Evolutionary conservation across 2,797 vertebrate genomes (phyloP).

Genomic region (Thripadectes ignobilis): DNA sequence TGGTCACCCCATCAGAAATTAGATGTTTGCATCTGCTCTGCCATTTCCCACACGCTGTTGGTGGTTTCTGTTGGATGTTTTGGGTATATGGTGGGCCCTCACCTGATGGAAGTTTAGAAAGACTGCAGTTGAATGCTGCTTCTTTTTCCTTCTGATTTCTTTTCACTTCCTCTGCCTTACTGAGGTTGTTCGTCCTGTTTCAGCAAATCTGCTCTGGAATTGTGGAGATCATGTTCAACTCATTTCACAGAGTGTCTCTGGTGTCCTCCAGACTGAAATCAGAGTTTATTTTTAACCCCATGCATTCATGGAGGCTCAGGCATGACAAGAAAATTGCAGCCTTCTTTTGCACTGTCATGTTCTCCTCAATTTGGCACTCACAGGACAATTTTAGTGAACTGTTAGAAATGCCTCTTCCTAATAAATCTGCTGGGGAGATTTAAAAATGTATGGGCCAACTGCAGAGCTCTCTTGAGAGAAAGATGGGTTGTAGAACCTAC

Average conservation of each 20-base stretch:
- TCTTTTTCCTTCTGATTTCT: not conserved
- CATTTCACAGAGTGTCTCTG: not conserved
- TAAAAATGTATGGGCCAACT: not conserved
- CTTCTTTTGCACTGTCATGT: not conserved
- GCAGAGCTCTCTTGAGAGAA: not conserved
- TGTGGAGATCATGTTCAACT: fast-evolving
- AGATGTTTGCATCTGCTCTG: not conserved
- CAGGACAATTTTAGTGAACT: not conserved
- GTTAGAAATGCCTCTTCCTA: not conserved
- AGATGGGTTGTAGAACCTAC: too few species aligned
- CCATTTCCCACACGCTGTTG: fast-evolving
- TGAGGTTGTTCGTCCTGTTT: not conserved
- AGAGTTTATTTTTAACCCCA: not conserved
- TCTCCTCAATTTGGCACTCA: not conserved
- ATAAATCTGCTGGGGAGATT: not conserved
- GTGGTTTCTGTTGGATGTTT: not conserved
- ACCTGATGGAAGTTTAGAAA: not conserved
- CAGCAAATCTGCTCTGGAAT: not conserved
- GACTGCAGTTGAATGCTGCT: not conserved
- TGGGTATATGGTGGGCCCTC: not conserved
- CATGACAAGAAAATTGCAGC: not conserved
- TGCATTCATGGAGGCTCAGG: not conserved
- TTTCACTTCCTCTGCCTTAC: not conserved
- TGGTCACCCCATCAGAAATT: too few species aligned
- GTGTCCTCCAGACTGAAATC: not conserved